A percentile compares a stretch with the other conserved stretches of the same genome.
phyloP scores from a whole-genome alignment of 2,113 vertebrate species.

The Urocynchramus pylzowi region DNA sequence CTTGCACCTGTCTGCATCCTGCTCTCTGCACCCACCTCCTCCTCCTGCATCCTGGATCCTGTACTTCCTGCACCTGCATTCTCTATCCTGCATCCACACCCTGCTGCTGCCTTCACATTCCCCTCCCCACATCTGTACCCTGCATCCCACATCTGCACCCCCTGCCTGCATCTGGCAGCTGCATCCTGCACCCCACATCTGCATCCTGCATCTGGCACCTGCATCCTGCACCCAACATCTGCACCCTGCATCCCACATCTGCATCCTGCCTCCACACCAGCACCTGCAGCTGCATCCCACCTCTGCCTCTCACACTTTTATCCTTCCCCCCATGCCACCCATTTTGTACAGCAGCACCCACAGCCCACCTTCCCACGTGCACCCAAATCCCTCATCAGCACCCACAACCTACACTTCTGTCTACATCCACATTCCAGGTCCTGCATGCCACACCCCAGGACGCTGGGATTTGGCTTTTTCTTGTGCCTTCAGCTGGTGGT shows the following conservation, averaged over 20 bases:
- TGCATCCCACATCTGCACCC: background rate
- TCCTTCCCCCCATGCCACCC: background rate
- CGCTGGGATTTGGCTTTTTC: background rate
- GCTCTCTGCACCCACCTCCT: background rate
- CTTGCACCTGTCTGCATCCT: background rate
- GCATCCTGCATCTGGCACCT: background rate
- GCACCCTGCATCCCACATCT: background rate
- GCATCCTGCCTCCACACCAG: too few relatives aligned
- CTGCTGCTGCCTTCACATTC: background rate
- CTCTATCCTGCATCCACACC: background rate
- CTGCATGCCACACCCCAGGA: background rate
- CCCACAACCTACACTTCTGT: background rate
- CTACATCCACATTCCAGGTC: background rate
- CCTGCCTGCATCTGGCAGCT: too few relatives aligned
- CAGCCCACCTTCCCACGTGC: background rate
- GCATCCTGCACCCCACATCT: background rate
- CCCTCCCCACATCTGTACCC: background rate
- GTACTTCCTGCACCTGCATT: background rate
- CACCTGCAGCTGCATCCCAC: background rate
- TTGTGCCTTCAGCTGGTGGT: background rate
- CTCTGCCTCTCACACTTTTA: rapidly evolving
- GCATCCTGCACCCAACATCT: background rate
- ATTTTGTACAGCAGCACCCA: background rate
- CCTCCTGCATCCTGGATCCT: background rate
- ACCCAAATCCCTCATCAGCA: rapidly evolving